Percentiles rank a stretch among this genome's conserved stretches.
These are phyloP conservation scores for Martes martes DNA, from an alignment of 2,113 vertebrate species.

Conservation along the genomic window DNA sequence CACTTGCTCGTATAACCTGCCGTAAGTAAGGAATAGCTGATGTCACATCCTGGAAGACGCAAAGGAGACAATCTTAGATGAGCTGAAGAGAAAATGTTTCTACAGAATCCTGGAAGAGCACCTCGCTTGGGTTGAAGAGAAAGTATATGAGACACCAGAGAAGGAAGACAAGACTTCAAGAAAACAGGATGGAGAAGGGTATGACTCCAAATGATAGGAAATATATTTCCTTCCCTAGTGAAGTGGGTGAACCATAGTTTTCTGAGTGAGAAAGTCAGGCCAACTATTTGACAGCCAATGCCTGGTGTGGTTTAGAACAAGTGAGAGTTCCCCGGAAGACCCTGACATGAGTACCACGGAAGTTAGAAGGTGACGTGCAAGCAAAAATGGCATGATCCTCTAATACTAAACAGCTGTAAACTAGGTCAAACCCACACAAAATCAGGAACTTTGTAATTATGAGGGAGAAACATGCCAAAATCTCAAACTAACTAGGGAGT, in stretches of 20 bases:
- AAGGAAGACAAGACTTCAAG: background rate
- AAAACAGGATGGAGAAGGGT: background rate
- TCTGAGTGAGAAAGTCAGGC: background rate
- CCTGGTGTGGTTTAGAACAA: background rate
- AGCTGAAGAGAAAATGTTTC: background rate
- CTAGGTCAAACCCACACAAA: conserved; percentile 40
- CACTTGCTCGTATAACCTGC: background rate
- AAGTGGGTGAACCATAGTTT: background rate
- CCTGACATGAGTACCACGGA: rapidly evolving
- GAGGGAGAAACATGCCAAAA: background rate
- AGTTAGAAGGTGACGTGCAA: background rate
- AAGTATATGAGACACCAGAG: background rate
- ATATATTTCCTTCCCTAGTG: background rate
- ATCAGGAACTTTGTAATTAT: conserved; percentile 12
- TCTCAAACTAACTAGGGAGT: conserved; percentile 29
- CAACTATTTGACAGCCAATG: background rate
- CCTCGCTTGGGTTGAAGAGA: background rate
- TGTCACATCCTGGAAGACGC: background rate
- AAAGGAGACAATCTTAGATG: background rate
- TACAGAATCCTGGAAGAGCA: background rate
- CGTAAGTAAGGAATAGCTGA: background rate
- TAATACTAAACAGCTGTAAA: background rate
- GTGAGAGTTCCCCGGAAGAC: background rate
- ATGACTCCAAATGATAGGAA: background rate
- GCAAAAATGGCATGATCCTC: background rate